Evolutionary conservation across 2,113 vertebrate species (phyloP).

Genomic region (Beaufortia kweichowensis): DNA sequence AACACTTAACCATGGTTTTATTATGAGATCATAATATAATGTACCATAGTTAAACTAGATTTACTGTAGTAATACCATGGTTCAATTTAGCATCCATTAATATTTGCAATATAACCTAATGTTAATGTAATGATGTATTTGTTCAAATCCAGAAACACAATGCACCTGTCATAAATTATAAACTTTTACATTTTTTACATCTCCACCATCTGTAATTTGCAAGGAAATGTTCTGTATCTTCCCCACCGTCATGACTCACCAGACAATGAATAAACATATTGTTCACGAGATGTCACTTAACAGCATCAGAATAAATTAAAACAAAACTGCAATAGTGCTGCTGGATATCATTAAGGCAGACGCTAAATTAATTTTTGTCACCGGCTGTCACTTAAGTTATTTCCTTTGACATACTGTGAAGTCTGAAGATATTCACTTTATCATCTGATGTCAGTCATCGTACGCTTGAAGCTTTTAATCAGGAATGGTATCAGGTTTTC

Average conservation of each 20-base stretch:
- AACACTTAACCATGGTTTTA: too few relatives aligned
- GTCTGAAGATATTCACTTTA: not conserved
- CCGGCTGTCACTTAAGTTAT: not conserved
- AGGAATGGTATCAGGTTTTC: not conserved
- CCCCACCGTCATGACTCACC: slow-evolving; percentile 25
- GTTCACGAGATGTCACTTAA: slow-evolving; percentile 47
- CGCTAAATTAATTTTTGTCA: not conserved
- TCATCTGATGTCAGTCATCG: not conserved
- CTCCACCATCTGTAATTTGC: slow-evolving; percentile 49
- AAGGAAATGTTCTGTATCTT: slow-evolving; percentile 5
- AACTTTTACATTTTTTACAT: slow-evolving; percentile 32
- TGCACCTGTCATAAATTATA: slow-evolving; percentile 19
- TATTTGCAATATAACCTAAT: too few relatives aligned
- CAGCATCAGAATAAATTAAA: slow-evolving; percentile 36
- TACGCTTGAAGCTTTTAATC: not conserved
- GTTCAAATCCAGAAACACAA: too few relatives aligned
- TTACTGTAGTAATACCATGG: too few relatives aligned
- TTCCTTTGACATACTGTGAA: not conserved
- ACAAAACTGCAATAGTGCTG: slow-evolving; percentile 38
- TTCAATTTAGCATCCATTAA: too few relatives aligned
- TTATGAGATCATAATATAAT: too few relatives aligned
- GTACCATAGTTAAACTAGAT: too few relatives aligned
- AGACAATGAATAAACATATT: slow-evolving; percentile 50
- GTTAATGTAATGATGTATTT: too few relatives aligned
- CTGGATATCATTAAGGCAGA: not conserved